These are phyloP conservation scores for Ecdyonurus torrentis DNA, from an alignment of 2,888 invertebrate species.

Conservation along the genomic window DNA sequence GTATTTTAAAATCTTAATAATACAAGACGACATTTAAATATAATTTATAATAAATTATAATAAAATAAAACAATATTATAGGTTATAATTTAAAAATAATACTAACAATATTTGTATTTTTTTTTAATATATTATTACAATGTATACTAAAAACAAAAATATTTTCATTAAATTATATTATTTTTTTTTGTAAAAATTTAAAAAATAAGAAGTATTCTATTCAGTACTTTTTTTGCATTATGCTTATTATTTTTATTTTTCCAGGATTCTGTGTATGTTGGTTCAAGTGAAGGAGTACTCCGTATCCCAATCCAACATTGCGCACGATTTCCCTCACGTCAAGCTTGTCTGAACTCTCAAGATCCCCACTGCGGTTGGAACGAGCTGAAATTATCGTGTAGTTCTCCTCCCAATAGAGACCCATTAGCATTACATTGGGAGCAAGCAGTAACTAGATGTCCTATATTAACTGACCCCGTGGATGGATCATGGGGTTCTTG, in stretches of 20 bases:
- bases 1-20: too few relatives aligned
- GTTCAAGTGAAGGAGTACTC: slow-evolving; percentile 44
- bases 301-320: slow-evolving; percentile 68
- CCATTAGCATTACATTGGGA: slow-evolving; percentile 49
- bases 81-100: too few relatives aligned
- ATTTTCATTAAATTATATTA: background rate
- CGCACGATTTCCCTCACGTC: slow-evolving; percentile 45
- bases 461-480: slow-evolving; percentile 46
- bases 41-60: too few relatives aligned
- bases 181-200: slow-evolving; percentile 5
- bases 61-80: too few relatives aligned
- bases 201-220: background rate
- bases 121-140: background rate
- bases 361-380: slow-evolving; percentile 96
- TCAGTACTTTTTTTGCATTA: background rate
- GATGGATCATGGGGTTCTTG: slow-evolving; percentile 79
- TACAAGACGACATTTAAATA: too few relatives aligned
- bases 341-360: slow-evolving; percentile 62
- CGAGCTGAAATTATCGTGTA: slow-evolving; percentile 53
- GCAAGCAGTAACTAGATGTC: slow-evolving; percentile 54
- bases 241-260: too few relatives aligned
- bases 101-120: too few relatives aligned
- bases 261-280: slow-evolving; percentile 59
- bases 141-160: background rate
- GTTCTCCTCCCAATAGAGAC: slow-evolving; percentile 46